Evolutionary conservation across 2,888 invertebrate species (phyloP), one percentile per base, ranked within the genome.

Genomic region (Emmelina monodactyla): DNA sequence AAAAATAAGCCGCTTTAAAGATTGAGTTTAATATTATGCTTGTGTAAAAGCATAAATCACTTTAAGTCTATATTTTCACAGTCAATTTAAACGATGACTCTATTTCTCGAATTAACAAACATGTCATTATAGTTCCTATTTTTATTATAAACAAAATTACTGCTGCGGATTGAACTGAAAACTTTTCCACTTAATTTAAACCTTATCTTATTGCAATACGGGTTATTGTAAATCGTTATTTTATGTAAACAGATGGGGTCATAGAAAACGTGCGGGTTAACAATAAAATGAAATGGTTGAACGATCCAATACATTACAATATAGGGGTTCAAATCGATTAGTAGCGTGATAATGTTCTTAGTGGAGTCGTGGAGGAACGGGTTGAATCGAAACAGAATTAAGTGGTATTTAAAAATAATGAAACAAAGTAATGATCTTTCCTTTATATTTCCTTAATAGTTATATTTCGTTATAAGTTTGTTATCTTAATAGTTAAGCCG

Each of bases 221-320:
- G n/a, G n/a, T n/a, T n/a, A n/a, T n/a, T n/a, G n/a, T n/a, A n/a
- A n/a, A n/a, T n/a, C n/a, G n/a, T n/a, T n/a, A n/a, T n/a, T n/a
- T n/a, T n/a, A n/a, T n/a, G n/a, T n/a, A n/a, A n/a, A n/a, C 32
- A 5, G 2, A 10, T 25, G 55, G 65, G 69, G 64, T 58, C 59
- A 58, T 53, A 58, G 48, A 55, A 59, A 54, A 53, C 55, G 64
- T 62, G 60, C 64, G 66, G 66, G 71, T 62, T 55, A 62, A 72
- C 72, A 72, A 76, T 75, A 64, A 73, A 75, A 75, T 73, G 64
- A 70, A 72, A 72, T 59, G 72, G 68, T 64, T 62, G 66, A 66
- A 66, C 58, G 64, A 58, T 55, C 55, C 56, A 58, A 58, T 58
- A 58, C 51, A 54, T 55, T 53, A 64, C 66, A 67, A 68, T 68